Evolutionary conservation across 1,140 invertebrate species (phyloP).

Genomic region (Eurosta solidaginis): DNA sequence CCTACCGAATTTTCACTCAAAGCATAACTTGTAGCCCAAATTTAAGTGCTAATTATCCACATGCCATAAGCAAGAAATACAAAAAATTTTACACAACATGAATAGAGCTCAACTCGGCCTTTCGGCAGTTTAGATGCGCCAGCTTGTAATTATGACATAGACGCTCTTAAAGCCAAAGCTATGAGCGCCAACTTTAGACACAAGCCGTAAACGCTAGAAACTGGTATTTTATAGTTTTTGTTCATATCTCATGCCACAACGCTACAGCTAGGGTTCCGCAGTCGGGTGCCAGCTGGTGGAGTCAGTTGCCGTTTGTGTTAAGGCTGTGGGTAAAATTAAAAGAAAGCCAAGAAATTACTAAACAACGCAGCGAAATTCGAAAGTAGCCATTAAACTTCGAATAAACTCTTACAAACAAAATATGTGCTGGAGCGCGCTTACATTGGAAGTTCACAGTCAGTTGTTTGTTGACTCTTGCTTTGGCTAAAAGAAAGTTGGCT

Average conservation of each 20-base stretch:
- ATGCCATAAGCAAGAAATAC: neutral
- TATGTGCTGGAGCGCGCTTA: neutral
- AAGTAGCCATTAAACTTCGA: constrained; percentile 8
- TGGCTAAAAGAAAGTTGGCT: constrained; percentile 16
- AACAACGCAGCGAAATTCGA: neutral
- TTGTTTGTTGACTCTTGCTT: neutral
- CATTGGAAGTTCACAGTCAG: neutral
- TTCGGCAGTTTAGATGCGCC: neutral
- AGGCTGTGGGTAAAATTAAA: constrained; percentile 7
- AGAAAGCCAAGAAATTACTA: constrained; percentile 15
- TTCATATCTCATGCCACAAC: neutral
- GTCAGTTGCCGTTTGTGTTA: neutral
- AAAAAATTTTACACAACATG: no score
- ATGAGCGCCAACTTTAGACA: neutral
- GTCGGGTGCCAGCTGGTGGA: neutral
- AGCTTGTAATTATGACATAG: neutral
- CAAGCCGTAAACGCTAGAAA: neutral
- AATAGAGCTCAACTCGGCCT: neutral
- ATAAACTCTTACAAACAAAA: neutral
- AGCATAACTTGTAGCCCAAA: neutral
- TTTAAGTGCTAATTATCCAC: neutral
- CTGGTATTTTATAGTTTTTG: neutral
- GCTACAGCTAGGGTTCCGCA: neutral
- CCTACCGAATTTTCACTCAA: neutral
- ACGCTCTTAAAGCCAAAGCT: neutral